phyloP scores from a whole-genome alignment of 2,797 vertebrate species.

The Gymnocypris eckloni region DNA sequence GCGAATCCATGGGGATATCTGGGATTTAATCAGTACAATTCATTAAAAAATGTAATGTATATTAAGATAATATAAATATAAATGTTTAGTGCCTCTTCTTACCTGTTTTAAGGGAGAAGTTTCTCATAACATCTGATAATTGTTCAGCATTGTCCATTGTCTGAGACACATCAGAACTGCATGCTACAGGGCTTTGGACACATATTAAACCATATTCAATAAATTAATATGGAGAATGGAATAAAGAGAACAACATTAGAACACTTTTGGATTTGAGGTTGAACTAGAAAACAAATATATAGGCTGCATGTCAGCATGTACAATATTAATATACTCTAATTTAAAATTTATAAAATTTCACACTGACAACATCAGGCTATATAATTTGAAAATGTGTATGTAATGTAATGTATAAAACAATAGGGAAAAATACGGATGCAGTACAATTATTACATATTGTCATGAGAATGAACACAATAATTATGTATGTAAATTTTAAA shows the following conservation, averaged over 20 bases:
- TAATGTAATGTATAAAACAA: not conserved
- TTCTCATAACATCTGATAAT: constrained; percentile 86
- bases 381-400: not conserved
- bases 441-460: not conserved
- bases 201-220: constrained; percentile 13
- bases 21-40: constrained; percentile 51
- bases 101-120: constrained; percentile 88
- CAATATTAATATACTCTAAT: not conserved
- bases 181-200: constrained; percentile 66
- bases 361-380: not conserved
- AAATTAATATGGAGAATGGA: not conserved
- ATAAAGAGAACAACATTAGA: not conserved
- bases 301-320: not conserved
- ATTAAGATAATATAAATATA: constrained; percentile 1
- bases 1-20: constrained; percentile 83
- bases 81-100: constrained; percentile 50
- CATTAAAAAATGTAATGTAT: not conserved
- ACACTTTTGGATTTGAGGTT: not conserved
- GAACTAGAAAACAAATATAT: not conserved
- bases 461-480: not conserved
- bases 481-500: not conserved
- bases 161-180: constrained; percentile 71
- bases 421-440: not conserved
- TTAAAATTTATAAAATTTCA: not conserved
- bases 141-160: constrained; percentile 79